A percentile compares a stretch with the other conserved stretches of the same genome.
phyloP scores from a whole-genome alignment of 2,113 vertebrate species.

The Podarcis muralis region DNA sequence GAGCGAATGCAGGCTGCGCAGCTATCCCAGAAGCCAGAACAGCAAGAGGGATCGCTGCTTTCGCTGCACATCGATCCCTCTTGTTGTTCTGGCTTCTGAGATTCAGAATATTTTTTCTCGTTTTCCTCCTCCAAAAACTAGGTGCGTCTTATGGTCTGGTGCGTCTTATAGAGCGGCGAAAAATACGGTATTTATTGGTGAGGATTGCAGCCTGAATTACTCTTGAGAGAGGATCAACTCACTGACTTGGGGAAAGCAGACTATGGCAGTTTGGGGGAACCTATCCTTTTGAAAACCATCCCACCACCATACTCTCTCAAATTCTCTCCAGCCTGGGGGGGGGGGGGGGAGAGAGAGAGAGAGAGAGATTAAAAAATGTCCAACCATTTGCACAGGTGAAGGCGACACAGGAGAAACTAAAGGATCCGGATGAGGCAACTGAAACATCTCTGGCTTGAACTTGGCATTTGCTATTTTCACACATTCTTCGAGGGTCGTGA shows the following conservation, averaged over 20 bases:
- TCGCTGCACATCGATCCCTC: no score
- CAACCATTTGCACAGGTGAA: conserved; percentile 88
- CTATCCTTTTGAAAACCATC: not conserved
- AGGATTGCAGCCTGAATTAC: not conserved
- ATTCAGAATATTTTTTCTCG: no score
- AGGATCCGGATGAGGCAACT: conserved; percentile 75
- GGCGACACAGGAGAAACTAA: conserved; percentile 87
- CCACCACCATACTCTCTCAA: not conserved
- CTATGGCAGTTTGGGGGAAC: not conserved
- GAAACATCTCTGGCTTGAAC: conserved; percentile 90
- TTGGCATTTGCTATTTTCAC: conserved; percentile 94
- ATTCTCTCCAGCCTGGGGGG: not conserved
- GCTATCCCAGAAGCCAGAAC: no score
- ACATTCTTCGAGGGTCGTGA: conserved; percentile 95
- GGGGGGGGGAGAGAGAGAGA: no score
- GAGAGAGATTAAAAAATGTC: conserved; percentile 54
- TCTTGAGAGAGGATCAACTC: not conserved
- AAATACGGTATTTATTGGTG: not conserved
- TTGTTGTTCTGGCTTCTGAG: no score
- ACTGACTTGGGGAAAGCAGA: not conserved
- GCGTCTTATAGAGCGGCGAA: no score
- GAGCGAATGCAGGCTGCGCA: no score
- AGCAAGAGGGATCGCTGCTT: no score
- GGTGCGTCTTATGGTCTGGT: no score
- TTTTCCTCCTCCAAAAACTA: no score